A percentile compares a stretch with the other conserved stretches of the same genome.
These are phyloP conservation scores for Lasioglossum pauxillum DNA, from an alignment of 2,888 invertebrate genomes.

Conservation along the genomic window DNA sequence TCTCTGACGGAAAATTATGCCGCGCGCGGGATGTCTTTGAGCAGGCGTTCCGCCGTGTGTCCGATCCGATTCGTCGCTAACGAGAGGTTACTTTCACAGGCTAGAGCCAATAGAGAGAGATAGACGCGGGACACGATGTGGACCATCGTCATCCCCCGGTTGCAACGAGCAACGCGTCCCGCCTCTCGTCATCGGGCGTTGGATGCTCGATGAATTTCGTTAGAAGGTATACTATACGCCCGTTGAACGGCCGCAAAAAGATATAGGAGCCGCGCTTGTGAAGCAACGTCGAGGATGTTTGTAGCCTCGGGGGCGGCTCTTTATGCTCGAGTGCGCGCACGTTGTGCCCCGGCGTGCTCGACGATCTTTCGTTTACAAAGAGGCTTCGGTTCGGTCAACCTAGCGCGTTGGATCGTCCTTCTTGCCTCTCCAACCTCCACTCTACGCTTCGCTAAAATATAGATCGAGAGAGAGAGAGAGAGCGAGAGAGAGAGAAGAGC, in stretches of 20 bases:
- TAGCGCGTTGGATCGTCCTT: constrained; percentile 36
- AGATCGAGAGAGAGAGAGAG: not conserved
- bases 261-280: constrained; percentile 8
- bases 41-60: constrained; percentile 7
- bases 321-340: constrained; percentile 43
- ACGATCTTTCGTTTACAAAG: constrained; percentile 69
- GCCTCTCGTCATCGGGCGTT: not conserved
- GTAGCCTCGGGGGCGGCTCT: constrained; percentile 33
- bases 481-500: not conserved
- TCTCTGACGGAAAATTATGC: constrained; percentile 65
- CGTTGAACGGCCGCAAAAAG: constrained; percentile 25
- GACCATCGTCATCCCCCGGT: not conserved
- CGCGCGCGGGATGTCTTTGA: constrained; percentile 54
- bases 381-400: constrained; percentile 56
- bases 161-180: not conserved
- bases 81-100: constrained; percentile 31
- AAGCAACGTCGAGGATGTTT: constrained; percentile 47
- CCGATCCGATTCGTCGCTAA: constrained; percentile 44
- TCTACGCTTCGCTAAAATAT: constrained; percentile 2
- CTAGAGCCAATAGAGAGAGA: not conserved
- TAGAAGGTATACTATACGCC: not conserved
- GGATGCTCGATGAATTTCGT: constrained; percentile 7
- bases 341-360: constrained; percentile 55
- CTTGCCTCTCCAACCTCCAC: constrained; percentile 27
- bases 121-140: not conserved